Evolutionary conservation across 2,113 vertebrate species (phyloP).

Genomic region (Eleginops maclovinus): DNA sequence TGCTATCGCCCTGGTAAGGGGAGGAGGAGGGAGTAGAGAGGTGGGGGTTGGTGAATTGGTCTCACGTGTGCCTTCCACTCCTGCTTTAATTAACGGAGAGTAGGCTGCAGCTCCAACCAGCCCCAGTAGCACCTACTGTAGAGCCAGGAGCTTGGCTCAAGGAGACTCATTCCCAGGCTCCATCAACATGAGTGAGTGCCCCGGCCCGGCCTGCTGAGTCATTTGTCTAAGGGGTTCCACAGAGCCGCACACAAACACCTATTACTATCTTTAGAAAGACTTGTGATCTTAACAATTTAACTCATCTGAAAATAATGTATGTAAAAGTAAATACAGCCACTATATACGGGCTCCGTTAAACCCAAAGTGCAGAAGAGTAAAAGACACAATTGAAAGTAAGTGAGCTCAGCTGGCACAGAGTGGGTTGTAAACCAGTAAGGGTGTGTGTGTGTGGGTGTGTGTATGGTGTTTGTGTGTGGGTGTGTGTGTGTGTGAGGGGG

Average conservation of each 20-base stretch:
- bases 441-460: no score
- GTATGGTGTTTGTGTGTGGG: no score
- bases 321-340: background rate
- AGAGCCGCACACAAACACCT: constrained; percentile 13
- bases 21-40: background rate
- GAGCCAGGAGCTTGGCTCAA: constrained; percentile 51
- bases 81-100: constrained; percentile 74
- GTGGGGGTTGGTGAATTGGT: constrained; percentile 33
- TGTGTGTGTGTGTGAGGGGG: no score
- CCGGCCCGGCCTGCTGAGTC: constrained; percentile 72
- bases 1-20: background rate
- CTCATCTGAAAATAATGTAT: background rate
- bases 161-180: constrained; percentile 56
- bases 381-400: background rate
- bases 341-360: background rate
- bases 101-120: constrained; percentile 54
- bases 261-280: background rate
- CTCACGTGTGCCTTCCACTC: constrained; percentile 39
- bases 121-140: constrained; percentile 59
- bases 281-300: background rate
- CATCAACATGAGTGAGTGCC: constrained; percentile 73
- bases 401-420: background rate
- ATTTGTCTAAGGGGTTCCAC: constrained; percentile 71
- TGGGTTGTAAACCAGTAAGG: no score
- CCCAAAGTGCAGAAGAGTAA: background rate